Base-by-base conservation (phyloP, 2,113 vertebrate species). In the Hydropotes inermis region DNA sequence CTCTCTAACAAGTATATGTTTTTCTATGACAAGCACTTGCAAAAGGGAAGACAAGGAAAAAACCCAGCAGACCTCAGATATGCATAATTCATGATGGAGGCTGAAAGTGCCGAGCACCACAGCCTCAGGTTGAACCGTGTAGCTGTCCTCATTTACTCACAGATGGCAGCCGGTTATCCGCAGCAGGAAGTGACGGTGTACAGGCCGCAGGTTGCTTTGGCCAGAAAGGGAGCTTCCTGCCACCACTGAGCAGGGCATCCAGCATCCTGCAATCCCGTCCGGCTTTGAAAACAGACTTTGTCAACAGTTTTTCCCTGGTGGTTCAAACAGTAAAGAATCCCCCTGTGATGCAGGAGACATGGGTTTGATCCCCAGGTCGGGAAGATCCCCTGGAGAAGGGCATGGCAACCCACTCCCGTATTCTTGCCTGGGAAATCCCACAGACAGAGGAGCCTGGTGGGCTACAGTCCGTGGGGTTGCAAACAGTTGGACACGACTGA, bases 181-280 rank as follows among this genome's bases (percentile, higher is more conserved):
- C 0, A 0, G 17, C 1, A 79, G 61, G 50, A 84, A 58, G 82
- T 3, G 70, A 39, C 0, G 0, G 87, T 3, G 15, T 55, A 21
- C 2, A 23, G 0, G 1, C 9, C 4, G 93, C 17, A 7, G 88
- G 58, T 43, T 9, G 30, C 81, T 61, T 11, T 19, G 57, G 74
- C 52, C 58, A 10, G 27, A 19, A 33, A 87, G 92, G 50, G 87
- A 25, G 25, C 39, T 28, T 50, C 50, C 87, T 55, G 55, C 27
- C 2, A 2, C 43, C 28, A 2, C 0, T 13, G 30, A 60, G 61
- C 28, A 9, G 76, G 39, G 55, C 16, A 39, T n/a, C 21, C 0
- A 33, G 91, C n/a, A 83, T 27, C 52, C 52, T 33, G 50, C 50
- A 60, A 36, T 23, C 67, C 67, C 2, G 0, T 9, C 30, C 4